Evolutionary conservation across 2,797 vertebrate genomes (phyloP), one percentile per base, ranked within the genome.

Genomic region (Urophycis tenuis): DNA sequence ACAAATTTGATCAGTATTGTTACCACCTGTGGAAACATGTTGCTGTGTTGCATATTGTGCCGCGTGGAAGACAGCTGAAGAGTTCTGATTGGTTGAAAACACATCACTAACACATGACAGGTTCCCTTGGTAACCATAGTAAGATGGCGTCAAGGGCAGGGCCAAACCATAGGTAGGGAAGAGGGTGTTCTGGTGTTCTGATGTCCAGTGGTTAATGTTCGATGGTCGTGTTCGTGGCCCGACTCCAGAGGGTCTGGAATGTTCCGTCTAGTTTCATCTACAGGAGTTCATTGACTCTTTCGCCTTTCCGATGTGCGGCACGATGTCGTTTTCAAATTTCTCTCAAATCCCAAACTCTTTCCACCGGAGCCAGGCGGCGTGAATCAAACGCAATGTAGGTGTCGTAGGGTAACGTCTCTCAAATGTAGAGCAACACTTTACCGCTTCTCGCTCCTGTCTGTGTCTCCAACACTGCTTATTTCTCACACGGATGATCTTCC

Each of bases 31-130:
- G 45, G 45, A 53, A 53, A 53, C 45, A 19, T 87, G 87, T 86
- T 85, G 83, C 78, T 81, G 76, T 75, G 85, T 92, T 92, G 91
- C 89, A 92, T 92, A 91, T 90, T 91, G 91, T 87, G 89, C 88
- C 76, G 87, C 82, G 90, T 92, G 90, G 91, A 92, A 92, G 91
- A 93, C 92, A 60, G 53, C 71, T 2, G 22, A 80, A 69, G 69
- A 39, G 74, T 78, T 60, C 53, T 60, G 53, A 60, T 60, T 60
- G 53, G 53, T 60, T n/a, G n/a, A 25, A 60, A 60, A 60, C 53
- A 60, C 53, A 60, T 60, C 53, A 25, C 53, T 60, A 19, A 60
- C 53, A 11, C 80, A 72, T 81, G 87, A 84, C 81, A 72, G 80
- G 22, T 69, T 29, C n/a, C 64, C 64, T 29, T 30, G 64, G 33